phyloP scores from a whole-genome alignment of 2,113 vertebrate species.

The Menura novaehollandiae region DNA sequence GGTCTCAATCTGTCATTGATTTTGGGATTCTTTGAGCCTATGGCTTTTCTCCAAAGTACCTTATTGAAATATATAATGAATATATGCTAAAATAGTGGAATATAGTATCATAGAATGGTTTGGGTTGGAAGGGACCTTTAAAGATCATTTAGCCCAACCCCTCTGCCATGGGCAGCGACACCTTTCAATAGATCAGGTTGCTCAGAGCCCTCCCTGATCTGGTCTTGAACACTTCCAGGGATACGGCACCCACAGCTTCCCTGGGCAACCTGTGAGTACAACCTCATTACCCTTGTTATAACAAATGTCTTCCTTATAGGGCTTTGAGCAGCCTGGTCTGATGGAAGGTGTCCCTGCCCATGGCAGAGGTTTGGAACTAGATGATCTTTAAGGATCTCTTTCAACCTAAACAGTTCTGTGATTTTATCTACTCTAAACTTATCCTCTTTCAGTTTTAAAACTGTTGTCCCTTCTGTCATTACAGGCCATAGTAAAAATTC shows the following conservation, averaged over 20 bases:
- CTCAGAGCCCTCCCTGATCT: neutral
- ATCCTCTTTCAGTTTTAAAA: neutral
- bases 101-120: neutral
- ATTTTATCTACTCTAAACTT: neutral
- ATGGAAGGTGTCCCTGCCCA: neutral
- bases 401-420: neutral
- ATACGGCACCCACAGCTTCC: neutral
- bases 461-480: neutral
- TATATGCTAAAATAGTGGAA: neutral
- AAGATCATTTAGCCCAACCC: neutral
- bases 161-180: neutral
- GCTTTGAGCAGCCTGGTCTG: neutral
- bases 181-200: neutral
- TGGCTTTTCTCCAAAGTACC: neutral
- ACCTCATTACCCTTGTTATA: accelerated
- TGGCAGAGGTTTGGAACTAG: neutral
- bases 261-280: neutral
- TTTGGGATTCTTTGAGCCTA: neutral
- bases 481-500: neutral
- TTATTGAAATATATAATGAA: neutral
- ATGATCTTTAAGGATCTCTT: neutral
- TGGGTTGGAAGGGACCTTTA: neutral
- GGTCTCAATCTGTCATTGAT: neutral
- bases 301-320: neutral
- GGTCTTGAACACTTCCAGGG: neutral